Base-by-base conservation (phyloP, 2,888 invertebrate species). In the Harpagoxenus sublaevis region DNA sequence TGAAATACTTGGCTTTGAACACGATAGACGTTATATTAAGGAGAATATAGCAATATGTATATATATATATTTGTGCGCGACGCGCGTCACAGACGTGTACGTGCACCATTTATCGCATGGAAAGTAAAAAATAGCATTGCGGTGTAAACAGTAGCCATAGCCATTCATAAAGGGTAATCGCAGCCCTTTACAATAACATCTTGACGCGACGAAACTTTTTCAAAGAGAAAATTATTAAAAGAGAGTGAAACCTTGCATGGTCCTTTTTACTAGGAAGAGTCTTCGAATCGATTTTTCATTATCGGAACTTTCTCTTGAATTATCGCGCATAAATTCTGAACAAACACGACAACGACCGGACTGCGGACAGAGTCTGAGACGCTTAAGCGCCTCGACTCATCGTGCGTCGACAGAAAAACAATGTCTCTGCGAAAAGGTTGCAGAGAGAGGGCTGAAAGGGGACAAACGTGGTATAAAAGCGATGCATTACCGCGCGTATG, bases 111-210 rank as follows among this genome's bases (percentile, higher is more conserved):
- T 60, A 35, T 71, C 71, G 4, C 10, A 18, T 23, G n/a, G 28
- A 55, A 55, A 55, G 42, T 55, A 68, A n/a, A 77, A 77, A 77
- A 77, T 77, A 77, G 68, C 68, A 68, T 15, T 15, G 15, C 28
- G 28, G 28, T n/a, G 62, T 77, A 68, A 68, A 77, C 53, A 68
- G 28, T 23, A 28, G 53, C 68, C 66, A 53, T 23, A 28, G 53
- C 68, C 66, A 53, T 77, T 77, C 42, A 57, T 77, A 77, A 53
- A 77, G 39, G 31, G 15, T 39, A 63, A 23, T 53, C 39, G n/a
- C 51, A 73, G 39, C 48, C n/a, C 35, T 31, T 77, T 66, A 42
- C 28, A 42, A 39, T 55, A 8, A 18, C 39, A 66, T 42, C 55
- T 57, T 31, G 28, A 45, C 3, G 3, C n/a, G 18, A 42, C 18